Conservation (phyloP, 2,797 vertebrate genomes). For the Florisuga fusca region DNA sequence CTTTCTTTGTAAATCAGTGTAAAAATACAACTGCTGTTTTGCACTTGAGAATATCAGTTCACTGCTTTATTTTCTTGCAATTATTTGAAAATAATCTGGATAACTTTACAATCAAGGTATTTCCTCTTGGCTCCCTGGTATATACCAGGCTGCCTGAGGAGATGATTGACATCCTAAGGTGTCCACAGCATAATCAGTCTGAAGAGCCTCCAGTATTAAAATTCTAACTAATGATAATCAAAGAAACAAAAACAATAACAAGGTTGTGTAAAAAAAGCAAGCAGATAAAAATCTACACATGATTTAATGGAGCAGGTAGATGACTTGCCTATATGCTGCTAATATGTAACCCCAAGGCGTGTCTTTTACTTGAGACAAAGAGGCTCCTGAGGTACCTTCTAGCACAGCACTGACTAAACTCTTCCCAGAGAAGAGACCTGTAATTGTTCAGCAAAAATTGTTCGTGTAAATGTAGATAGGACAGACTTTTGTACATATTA, state of each 20-base stretch:
- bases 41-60: constrained; percentile 75
- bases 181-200: constrained; percentile 84
- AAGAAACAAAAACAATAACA: constrained; percentile 72
- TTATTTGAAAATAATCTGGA: constrained; percentile 84
- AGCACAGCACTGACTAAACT: background rate
- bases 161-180: constrained; percentile 83
- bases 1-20: constrained; percentile 67
- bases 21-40: constrained; percentile 67
- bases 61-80: constrained; percentile 81
- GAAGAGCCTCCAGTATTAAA: constrained; percentile 82
- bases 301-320: constrained; percentile 32
- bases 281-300: constrained; percentile 30
- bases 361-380: background rate
- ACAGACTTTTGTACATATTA: background rate
- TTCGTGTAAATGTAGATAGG: background rate
- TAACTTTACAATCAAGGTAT: constrained; percentile 85
- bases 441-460: background rate
- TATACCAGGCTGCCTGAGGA: constrained; percentile 82
- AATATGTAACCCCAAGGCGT: background rate
- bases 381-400: background rate
- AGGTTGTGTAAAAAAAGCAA: constrained; percentile 43
- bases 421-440: background rate
- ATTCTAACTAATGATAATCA: constrained; percentile 82
- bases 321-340: background rate
- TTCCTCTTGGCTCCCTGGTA: constrained; percentile 83